A percentile compares a stretch with the other conserved stretches of the same genome.
Evolutionary conservation across 2,888 invertebrate species (phyloP).

Genomic region (Apodemia zela): DNA sequence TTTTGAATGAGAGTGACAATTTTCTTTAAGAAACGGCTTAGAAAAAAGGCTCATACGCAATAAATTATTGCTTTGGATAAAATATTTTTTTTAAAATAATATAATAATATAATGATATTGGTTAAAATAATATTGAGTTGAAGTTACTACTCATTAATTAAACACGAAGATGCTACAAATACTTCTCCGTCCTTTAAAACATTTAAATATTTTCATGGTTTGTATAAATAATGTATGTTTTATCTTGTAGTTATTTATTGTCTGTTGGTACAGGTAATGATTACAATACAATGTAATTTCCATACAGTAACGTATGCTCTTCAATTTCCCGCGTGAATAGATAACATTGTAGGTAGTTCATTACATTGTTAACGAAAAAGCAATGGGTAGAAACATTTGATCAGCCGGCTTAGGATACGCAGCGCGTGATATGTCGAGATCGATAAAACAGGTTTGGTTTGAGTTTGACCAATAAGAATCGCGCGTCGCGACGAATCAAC

Average conservation of each 20-base stretch:
- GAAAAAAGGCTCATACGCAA: too few relatives aligned
- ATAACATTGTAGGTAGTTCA: conserved; percentile 2
- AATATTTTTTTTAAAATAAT: too few relatives aligned
- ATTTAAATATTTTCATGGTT: neutral
- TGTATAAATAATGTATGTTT: conserved; percentile 1
- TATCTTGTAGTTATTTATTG: conserved; percentile 14
- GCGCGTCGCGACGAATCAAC: too few relatives aligned
- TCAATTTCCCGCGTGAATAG: conserved; percentile 3
- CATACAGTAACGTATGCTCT: conserved; percentile 8
- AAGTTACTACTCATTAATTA: neutral
- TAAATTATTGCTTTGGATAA: too few relatives aligned
- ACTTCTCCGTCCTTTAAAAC: neutral
- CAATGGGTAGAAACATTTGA: neutral
- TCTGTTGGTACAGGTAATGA: neutral
- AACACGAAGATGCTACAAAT: neutral
- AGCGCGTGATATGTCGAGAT: too few relatives aligned
- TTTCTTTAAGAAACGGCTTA: too few relatives aligned
- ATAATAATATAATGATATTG: too few relatives aligned
- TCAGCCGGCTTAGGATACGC: too few relatives aligned
- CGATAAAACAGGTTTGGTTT: too few relatives aligned
- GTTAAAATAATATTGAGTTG: too few relatives aligned
- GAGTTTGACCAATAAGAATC: too few relatives aligned
- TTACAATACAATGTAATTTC: conserved; percentile 16
- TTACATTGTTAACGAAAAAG: neutral
- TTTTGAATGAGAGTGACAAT: too few relatives aligned